A percentile compares a stretch with the other conserved stretches of the same genome.
These are phyloP conservation scores for Drosophila leontia DNA, from an alignment of 1,140 invertebrate genomes.

Conservation along the genomic window DNA sequence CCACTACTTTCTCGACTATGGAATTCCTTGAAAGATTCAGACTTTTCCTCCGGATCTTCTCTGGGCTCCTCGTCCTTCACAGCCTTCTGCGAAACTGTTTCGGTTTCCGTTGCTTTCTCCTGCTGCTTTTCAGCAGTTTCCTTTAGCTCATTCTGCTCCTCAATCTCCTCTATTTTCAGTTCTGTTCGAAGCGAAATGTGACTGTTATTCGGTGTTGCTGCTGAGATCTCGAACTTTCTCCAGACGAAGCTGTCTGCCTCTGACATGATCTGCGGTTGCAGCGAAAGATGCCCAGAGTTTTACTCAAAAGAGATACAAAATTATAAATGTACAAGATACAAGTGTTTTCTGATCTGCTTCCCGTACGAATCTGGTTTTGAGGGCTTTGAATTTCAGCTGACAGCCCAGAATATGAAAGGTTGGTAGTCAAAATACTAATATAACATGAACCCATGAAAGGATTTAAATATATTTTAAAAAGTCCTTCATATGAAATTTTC, in stretches of 20 bases:
- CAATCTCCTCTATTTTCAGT: background rate
- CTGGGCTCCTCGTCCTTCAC: no score
- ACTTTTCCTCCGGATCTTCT: background rate
- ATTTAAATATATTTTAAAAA: no score
- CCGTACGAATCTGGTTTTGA: background rate
- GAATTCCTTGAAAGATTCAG: background rate
- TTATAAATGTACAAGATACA: slow-evolving; percentile 14
- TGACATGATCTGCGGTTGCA: slow-evolving; percentile 39
- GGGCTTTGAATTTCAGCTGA: background rate
- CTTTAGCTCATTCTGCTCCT: slow-evolving; percentile 3
- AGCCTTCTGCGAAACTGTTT: background rate
- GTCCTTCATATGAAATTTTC: background rate
- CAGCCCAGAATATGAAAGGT: background rate
- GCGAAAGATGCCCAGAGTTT: background rate
- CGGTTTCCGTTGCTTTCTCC: background rate
- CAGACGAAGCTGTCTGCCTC: slow-evolving; percentile 9
- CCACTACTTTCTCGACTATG: background rate
- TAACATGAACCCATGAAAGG: no score
- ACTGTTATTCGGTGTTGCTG: slow-evolving; percentile 11
- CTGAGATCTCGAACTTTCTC: slow-evolving; percentile 18
- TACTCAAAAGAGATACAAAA: slow-evolving; percentile 12
- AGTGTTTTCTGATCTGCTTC: background rate
- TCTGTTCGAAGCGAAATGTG: slow-evolving; percentile 2
- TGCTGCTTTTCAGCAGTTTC: no score
- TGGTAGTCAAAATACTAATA: no score